phyloP scores from a whole-genome alignment of 92 coral and sea anemone species.

The Pocillopora meandrina region DNA sequence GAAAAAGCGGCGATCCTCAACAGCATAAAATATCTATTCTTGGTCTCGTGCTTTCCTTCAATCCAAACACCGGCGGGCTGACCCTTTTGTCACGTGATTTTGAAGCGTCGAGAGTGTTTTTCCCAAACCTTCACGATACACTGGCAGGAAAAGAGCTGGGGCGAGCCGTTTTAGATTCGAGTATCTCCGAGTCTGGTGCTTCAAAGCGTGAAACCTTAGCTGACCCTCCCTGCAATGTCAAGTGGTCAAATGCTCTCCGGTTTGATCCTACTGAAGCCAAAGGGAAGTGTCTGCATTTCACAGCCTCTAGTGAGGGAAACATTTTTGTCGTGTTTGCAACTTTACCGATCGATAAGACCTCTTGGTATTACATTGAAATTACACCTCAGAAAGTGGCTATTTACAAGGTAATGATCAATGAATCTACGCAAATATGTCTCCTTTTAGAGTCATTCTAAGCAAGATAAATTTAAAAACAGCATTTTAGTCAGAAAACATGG shows the following conservation, averaged over 20 bases:
- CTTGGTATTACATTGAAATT: constrained; percentile 53
- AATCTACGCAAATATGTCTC: not conserved
- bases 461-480: too few species aligned
- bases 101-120: constrained; percentile 23
- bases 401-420: constrained; percentile 25
- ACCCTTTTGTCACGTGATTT: constrained; percentile 28
- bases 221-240: constrained; percentile 43
- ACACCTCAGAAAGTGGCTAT: constrained; percentile 31
- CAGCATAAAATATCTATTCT: constrained; percentile 49
- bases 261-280: constrained; percentile 52
- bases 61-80: constrained; percentile 42
- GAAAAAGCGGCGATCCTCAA: constrained; percentile 23
- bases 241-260: constrained; percentile 58
- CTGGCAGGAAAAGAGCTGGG: constrained; percentile 17
- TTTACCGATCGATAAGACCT: constrained; percentile 26
- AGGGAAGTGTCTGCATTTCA: constrained; percentile 61
- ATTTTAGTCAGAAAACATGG: too few species aligned
- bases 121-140: constrained; percentile 16
- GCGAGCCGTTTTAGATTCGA: not conserved
- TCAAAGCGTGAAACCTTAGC: constrained; percentile 6
- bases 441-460: too few species aligned
- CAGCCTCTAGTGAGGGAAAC: constrained; percentile 42
- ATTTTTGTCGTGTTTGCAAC: constrained; percentile 48
- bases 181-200: not conserved
- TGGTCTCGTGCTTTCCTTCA: constrained; percentile 57